These are phyloP conservation scores for Acanthornis magna DNA, from an alignment of 2,797 vertebrate species.

Conservation along the genomic window DNA sequence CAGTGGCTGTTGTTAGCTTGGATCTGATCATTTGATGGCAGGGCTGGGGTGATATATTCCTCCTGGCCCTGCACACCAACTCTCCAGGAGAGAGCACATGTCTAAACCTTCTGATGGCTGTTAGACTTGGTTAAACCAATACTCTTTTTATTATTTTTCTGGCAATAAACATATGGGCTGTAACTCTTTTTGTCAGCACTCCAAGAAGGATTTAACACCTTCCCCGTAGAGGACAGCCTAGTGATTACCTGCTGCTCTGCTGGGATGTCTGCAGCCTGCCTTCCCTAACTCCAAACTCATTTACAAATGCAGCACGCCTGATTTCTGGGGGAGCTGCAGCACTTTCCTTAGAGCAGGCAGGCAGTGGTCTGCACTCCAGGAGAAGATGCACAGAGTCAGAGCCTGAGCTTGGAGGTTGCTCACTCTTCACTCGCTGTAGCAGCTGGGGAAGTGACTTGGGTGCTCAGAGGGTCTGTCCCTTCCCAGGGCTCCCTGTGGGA, in stretches of 20 bases:
- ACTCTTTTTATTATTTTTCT: constrained; percentile 25
- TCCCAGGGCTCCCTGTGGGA: background rate
- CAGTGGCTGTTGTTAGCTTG: background rate
- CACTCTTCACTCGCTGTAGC: background rate
- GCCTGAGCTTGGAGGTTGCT: background rate
- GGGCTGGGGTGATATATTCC: background rate
- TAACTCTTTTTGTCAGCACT: constrained; percentile 51
- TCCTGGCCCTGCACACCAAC: rapidly evolving
- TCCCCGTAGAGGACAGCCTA: background rate
- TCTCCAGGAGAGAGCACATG: background rate
- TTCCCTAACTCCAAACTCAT: background rate
- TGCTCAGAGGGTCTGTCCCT: background rate
- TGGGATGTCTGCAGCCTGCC: constrained; percentile 37
- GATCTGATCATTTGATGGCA: background rate
- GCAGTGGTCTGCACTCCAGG: background rate
- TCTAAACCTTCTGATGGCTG: constrained; percentile 2
- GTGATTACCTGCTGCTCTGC: constrained; percentile 50
- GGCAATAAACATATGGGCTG: constrained; percentile 46
- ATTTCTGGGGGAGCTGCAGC: background rate
- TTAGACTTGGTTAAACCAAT: constrained; percentile 27
- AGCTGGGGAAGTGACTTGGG: background rate
- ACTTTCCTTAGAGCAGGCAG: background rate
- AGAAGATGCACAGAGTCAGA: background rate
- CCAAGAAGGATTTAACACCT: constrained; percentile 66
- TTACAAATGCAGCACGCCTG: background rate